Conservation (phyloP, 2,888 invertebrate genomes). For the Sabellastarte sp. region DNA sequence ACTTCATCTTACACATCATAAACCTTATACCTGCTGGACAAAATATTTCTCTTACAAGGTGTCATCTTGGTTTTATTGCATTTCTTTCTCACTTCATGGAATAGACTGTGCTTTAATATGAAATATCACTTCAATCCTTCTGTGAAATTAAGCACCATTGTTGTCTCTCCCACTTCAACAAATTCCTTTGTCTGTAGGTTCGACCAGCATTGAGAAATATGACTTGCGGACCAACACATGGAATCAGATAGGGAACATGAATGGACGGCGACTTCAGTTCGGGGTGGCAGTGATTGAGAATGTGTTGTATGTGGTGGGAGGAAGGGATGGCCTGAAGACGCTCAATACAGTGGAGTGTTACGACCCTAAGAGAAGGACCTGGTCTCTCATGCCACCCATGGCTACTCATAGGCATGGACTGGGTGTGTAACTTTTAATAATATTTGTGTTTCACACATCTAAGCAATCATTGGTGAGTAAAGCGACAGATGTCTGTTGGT, state of each 20-base stretch:
- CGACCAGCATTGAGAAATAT: slow-evolving; percentile 87
- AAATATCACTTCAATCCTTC: too few relatives aligned
- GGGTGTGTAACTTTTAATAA: slow-evolving; percentile 44
- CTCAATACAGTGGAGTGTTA: slow-evolving; percentile 62
- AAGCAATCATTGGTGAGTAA: too few relatives aligned
- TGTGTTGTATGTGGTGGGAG: slow-evolving; percentile 84
- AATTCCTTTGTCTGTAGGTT: slow-evolving; percentile 66
- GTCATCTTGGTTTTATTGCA: too few relatives aligned
- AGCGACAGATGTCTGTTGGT: too few relatives aligned
- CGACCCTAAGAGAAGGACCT: slow-evolving; percentile 66
- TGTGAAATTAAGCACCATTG: too few relatives aligned
- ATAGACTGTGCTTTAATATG: too few relatives aligned
- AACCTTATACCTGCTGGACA: too few relatives aligned
- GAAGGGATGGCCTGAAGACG: slow-evolving; percentile 89
- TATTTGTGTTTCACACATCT: too few relatives aligned
- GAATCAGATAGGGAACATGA: slow-evolving; percentile 76
- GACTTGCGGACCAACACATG: slow-evolving; percentile 78
- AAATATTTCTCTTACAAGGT: too few relatives aligned
- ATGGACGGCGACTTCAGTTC: slow-evolving; percentile 80
- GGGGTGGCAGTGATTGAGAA: slow-evolving; percentile 75
- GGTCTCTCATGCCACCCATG: slow-evolving; percentile 81
- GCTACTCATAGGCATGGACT: slow-evolving; percentile 74
- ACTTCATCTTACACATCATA: too few relatives aligned
- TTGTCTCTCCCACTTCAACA: too few relatives aligned
- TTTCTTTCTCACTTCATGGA: too few relatives aligned